Conservation (phyloP, 64 coral and sea anemone species). For the Actinia tenebrosa region DNA sequence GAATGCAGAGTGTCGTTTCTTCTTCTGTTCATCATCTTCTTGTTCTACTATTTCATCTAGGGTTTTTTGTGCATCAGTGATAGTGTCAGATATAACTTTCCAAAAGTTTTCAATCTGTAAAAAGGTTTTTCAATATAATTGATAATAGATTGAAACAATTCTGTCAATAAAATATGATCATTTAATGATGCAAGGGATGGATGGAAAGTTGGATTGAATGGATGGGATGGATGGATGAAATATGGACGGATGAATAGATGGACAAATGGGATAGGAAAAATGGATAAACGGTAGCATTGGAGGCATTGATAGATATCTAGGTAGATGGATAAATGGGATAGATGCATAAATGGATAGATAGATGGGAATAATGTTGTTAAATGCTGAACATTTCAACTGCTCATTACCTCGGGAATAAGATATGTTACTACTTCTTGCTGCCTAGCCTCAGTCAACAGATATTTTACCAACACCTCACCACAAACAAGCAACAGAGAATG, state of each 20-base stretch:
- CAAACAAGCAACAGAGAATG: background rate
- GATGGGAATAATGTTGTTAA: too few species aligned
- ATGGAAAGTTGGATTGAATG: background rate
- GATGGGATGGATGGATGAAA: too few species aligned
- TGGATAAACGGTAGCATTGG: background rate
- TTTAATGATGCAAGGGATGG: background rate
- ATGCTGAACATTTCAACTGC: background rate
- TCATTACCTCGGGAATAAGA: slow-evolving; percentile 31
- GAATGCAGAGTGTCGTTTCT: slow-evolving; percentile 23
- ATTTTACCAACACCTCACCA: background rate
- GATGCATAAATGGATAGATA: background rate
- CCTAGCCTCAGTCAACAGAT: background rate
- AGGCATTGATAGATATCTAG: background rate
- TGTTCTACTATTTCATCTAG: slow-evolving; percentile 31
- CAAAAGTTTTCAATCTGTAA: slow-evolving; percentile 41
- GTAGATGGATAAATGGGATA: background rate
- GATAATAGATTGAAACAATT: background rate
- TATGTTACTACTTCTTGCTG: slow-evolving; percentile 25
- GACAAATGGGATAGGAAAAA: background rate
- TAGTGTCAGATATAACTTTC: slow-evolving; percentile 18
- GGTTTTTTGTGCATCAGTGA: background rate
- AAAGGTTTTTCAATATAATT: background rate
- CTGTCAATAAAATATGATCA: background rate
- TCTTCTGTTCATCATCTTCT: slow-evolving; percentile 52
- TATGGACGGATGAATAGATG: background rate